phyloP scores from a whole-genome alignment of 2,888 invertebrate genomes.

The Pyrocoelia pectoralis region DNA sequence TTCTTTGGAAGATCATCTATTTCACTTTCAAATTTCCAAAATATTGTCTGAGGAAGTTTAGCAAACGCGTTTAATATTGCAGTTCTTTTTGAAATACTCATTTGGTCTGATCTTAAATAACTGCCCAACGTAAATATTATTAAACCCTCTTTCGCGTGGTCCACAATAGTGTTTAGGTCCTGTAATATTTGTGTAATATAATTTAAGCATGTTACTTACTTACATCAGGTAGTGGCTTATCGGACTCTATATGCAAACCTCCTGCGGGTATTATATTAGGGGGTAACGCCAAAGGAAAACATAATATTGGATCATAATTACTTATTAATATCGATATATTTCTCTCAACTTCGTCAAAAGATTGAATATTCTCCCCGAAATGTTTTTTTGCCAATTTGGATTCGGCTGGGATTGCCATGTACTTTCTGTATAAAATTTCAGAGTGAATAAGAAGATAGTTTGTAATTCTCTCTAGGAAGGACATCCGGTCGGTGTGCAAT shows the following conservation, averaged over 20 bases:
- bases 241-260: slow-evolving; percentile 49
- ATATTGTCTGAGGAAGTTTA: slow-evolving; percentile 53
- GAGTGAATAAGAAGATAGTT: slow-evolving; percentile 37
- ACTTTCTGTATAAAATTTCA: slow-evolving; percentile 28
- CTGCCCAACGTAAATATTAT: slow-evolving; percentile 56
- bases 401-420: slow-evolving; percentile 33
- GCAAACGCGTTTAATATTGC: slow-evolving; percentile 52
- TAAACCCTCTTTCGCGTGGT: slow-evolving; percentile 52
- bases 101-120: slow-evolving; percentile 47
- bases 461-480: slow-evolving; percentile 41
- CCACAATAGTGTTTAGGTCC: slow-evolving; percentile 50
- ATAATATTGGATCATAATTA: slow-evolving; percentile 48
- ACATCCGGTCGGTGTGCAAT: slow-evolving; percentile 41
- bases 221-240: slow-evolving; percentile 47
- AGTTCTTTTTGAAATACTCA: slow-evolving; percentile 44
- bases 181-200: slow-evolving; percentile 18
- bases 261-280: slow-evolving; percentile 56
- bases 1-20: slow-evolving; percentile 52
- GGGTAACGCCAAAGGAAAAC: slow-evolving; percentile 48
- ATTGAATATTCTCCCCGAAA: slow-evolving; percentile 44
- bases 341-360: slow-evolving; percentile 43
- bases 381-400: slow-evolving; percentile 37
- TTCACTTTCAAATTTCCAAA: slow-evolving; percentile 56
- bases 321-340: slow-evolving; percentile 47
- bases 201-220: slow-evolving; percentile 15